Evolutionary conservation across 2,888 invertebrate species (phyloP), one percentile per base, ranked within the genome.

Genomic region (Acleris literana): DNA sequence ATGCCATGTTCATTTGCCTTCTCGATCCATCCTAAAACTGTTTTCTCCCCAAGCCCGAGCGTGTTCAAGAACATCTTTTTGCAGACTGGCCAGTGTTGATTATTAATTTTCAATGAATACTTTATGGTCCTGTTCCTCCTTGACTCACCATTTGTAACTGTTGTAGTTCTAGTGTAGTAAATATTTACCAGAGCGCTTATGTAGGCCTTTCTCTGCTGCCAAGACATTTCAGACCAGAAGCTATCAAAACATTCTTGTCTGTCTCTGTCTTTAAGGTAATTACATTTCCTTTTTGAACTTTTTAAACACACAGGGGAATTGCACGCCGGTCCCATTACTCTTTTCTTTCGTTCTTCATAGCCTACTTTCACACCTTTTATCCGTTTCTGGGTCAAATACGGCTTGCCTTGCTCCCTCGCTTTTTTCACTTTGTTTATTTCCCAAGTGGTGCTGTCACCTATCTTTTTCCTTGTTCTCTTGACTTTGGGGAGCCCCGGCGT

Each of bases 361-460:
- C 65, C 65, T 61, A 65, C 65, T 65, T 65, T 65, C 51, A 65
- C 65, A 5, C 65, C 65, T 65, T 65, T 65, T 61, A 65, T 56
- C 17, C 65, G 60, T 61, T 65, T 65, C 54, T 65, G 65, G 55
- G 65, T 65, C 60, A 65, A 61, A 56, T 65, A 65, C 18, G 65
- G 65, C 51, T 65, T 65, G 44, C 65, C 65, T 61, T 65, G 55
- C 51, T 65, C 65, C 22, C 65, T 65, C 17, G 65, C 65, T 61
- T 65, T 65, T 60, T 61, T 65, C 29, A 65, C 65, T 33, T 65
- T 65, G 49, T 65, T 65, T 65, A 65, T 65, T 61, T 65, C 65
- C 65, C 65, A 65, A 48, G 60, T 56, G n/a, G 65, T 51, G 11
- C 60, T 65, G 22, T 65, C 65, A 7, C 65, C 51, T 55, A 56